phyloP scores from a whole-genome alignment of 2,888 invertebrate species.

The Zhengitettix transpicula region DNA sequence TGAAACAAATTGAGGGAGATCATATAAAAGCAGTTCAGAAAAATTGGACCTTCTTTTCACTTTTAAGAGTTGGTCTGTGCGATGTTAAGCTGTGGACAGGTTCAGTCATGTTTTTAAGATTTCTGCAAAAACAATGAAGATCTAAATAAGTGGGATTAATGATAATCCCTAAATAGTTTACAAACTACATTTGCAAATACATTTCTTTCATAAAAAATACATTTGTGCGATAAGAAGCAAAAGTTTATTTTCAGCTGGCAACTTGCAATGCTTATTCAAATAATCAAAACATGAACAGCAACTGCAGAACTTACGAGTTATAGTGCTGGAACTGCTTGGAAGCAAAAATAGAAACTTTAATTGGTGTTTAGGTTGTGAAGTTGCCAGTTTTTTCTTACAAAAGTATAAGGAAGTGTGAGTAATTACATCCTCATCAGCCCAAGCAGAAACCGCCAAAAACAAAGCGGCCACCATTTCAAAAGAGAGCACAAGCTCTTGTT shows the following conservation, averaged over 20 bases:
- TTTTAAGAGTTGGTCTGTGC: not conserved
- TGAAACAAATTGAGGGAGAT: not conserved
- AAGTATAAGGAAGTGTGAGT: too few species aligned
- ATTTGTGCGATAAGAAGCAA: conserved; percentile 5
- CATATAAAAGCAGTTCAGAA: not conserved
- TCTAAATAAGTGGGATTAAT: not conserved
- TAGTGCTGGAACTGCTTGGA: not conserved
- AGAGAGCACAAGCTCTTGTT: conserved; percentile 6
- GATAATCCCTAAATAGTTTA: not conserved
- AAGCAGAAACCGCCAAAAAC: not conserved
- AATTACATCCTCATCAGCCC: too few species aligned
- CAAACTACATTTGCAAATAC: not conserved
- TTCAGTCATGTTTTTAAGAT: not conserved
- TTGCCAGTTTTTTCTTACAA: too few species aligned
- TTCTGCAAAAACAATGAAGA: not conserved
- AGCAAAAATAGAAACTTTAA: not conserved
- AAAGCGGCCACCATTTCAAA: conserved; percentile 9
- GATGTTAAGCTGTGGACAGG: not conserved
- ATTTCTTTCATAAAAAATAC: not conserved
- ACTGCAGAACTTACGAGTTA: too few species aligned
- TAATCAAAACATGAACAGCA: too few species aligned
- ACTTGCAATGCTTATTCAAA: not conserved
- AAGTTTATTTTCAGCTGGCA: conserved; percentile 1
- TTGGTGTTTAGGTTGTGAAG: not conserved
- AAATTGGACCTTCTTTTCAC: not conserved